Evolutionary conservation across 2,113 vertebrate genomes (phyloP).

Genomic region (Lampris megalopsis): DNA sequence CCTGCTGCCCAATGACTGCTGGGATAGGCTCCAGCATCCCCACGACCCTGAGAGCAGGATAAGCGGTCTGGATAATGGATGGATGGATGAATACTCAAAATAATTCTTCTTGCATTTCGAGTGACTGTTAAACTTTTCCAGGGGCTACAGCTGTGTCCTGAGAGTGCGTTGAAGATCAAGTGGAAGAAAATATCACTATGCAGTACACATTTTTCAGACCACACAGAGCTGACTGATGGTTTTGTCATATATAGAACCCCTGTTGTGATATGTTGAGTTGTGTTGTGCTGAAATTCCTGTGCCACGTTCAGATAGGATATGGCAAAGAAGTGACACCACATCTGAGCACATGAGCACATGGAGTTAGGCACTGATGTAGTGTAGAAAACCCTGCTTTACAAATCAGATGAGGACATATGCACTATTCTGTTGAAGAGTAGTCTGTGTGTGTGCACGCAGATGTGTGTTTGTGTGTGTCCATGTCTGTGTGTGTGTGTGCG

Average conservation of each 20-base stretch:
- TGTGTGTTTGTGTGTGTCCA: slow-evolving; percentile 1
- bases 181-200: too few relatives aligned
- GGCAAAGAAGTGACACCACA: neutral
- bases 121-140: too few relatives aligned
- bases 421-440: neutral
- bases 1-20: too few relatives aligned
- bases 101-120: too few relatives aligned
- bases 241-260: slow-evolving; percentile 40
- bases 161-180: too few relatives aligned
- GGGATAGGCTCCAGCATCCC: too few relatives aligned
- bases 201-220: slow-evolving; percentile 8
- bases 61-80: too few relatives aligned
- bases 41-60: too few relatives aligned
- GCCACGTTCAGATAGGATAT: neutral
- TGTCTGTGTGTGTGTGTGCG: slow-evolving; percentile 18
- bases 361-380: neutral
- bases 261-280: slow-evolving; percentile 12
- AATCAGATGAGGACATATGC: neutral
- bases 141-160: too few relatives aligned
- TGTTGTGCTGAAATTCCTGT: neutral
- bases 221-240: slow-evolving; percentile 30
- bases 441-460: neutral
- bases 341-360: neutral
- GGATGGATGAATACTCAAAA: too few relatives aligned
- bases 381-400: neutral